A percentile compares a stretch with the other conserved stretches of the same genome.
phyloP scores from a whole-genome alignment of 2,888 invertebrate genomes.

The Autographa pulchrina region DNA sequence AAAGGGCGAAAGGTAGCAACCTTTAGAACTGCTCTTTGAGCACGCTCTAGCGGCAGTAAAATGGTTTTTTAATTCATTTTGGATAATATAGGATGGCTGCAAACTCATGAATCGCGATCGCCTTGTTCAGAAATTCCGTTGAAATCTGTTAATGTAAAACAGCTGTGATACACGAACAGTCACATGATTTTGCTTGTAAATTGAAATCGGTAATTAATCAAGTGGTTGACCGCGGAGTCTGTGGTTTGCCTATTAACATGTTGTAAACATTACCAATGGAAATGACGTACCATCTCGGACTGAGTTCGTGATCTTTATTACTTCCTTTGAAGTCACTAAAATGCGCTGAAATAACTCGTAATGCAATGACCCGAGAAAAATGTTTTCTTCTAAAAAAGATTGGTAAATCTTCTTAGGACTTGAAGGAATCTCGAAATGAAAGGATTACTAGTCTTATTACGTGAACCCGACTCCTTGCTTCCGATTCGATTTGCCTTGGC shows the following conservation, averaged over 20 bases:
- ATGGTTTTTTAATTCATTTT: neutral
- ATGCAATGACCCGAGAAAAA: neutral
- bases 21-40: too few species aligned
- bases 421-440: slow-evolving; percentile 1
- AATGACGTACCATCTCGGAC: slow-evolving; percentile 12
- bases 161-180: slow-evolving; percentile 22
- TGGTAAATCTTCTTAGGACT: neutral
- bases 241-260: slow-evolving; percentile 21
- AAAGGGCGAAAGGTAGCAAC: too few species aligned
- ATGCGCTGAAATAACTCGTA: slow-evolving; percentile 1
- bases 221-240: slow-evolving; percentile 25
- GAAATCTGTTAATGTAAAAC: slow-evolving; percentile 10
- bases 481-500: slow-evolving; percentile 20
- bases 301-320: slow-evolving; percentile 11
- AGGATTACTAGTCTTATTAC: slow-evolving; percentile 14
- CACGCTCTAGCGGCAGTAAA: too few species aligned
- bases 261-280: slow-evolving; percentile 18
- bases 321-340: slow-evolving; percentile 31
- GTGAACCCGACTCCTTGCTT: slow-evolving; percentile 7
- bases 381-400: neutral
- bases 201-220: slow-evolving; percentile 42
- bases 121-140: slow-evolving; percentile 8
- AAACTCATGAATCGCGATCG: slow-evolving; percentile 11
- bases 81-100: neutral
- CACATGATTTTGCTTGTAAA: slow-evolving; percentile 26